Conservation (phyloP, 2,113 vertebrate species). For the Mus pahari region DNA sequence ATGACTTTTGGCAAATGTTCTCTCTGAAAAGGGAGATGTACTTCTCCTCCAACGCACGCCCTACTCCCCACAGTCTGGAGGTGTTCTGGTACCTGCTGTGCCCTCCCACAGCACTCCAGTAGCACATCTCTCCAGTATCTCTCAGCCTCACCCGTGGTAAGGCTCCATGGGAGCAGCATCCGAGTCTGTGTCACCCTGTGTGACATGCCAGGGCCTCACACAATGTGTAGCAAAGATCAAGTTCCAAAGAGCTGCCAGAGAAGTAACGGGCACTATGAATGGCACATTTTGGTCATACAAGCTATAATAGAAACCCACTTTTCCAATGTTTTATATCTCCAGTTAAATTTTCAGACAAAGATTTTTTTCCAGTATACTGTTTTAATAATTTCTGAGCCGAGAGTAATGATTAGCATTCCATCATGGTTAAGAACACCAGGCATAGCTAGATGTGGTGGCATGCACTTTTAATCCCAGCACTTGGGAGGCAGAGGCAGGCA, state of each 20-base stretch:
- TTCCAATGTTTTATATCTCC: background rate
- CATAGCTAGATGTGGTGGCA: background rate
- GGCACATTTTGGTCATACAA: background rate
- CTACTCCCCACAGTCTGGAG: background rate
- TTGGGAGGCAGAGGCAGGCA: too few species aligned
- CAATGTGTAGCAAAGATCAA: background rate
- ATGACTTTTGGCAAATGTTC: constrained; percentile 16
- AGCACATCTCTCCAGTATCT: background rate
- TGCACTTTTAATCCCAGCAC: too few species aligned
- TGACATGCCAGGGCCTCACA: background rate
- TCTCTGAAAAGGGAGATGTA: background rate
- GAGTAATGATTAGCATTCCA: background rate
- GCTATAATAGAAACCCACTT: background rate
- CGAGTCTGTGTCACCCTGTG: background rate
- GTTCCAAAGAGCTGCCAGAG: background rate
- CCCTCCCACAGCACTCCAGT: background rate
- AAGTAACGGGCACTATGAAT: background rate
- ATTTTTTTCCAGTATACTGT: background rate
- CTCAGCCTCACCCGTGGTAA: background rate
- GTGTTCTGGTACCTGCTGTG: too few species aligned
- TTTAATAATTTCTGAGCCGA: constrained; percentile 29
- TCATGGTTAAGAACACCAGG: background rate
- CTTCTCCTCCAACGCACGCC: background rate
- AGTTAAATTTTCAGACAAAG: constrained; percentile 24
- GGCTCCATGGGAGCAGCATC: background rate